Conservation (phyloP, 2,888 invertebrate species). For the Cheilosia impressa region DNA sequence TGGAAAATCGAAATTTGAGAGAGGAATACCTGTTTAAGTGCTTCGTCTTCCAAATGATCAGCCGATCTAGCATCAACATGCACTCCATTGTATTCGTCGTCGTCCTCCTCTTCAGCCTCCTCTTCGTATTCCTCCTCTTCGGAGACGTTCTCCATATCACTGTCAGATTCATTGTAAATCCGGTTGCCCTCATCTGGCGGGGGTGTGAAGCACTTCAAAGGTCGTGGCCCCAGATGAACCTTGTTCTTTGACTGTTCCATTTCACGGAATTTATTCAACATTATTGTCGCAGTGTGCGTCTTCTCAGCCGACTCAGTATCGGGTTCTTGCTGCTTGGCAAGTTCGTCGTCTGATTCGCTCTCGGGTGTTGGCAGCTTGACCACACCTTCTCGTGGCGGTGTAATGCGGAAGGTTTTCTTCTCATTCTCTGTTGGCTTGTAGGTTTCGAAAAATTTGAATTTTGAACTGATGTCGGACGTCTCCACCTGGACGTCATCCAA, state of each 20-base stretch:
- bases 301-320: constrained; percentile 83
- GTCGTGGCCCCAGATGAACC: constrained; percentile 87
- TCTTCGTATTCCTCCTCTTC: constrained; percentile 82
- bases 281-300: constrained; percentile 91
- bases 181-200: constrained; percentile 88
- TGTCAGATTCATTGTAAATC: constrained; percentile 81
- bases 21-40: constrained; percentile 85
- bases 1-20: neutral
- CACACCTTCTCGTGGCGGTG: constrained; percentile 93
- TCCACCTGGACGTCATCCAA: constrained; percentile 91
- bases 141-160: constrained; percentile 82
- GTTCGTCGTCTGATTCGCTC: constrained; percentile 90
- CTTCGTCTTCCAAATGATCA: constrained; percentile 86
- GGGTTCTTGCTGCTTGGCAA: constrained; percentile 84
- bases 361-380: constrained; percentile 84
- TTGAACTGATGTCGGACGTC: constrained; percentile 92
- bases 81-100: constrained; percentile 83
- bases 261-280: constrained; percentile 94
- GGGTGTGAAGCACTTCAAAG: constrained; percentile 94
- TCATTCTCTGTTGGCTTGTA: constrained; percentile 88
- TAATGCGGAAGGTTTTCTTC: constrained; percentile 91
- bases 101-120: constrained; percentile 83
- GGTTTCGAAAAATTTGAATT: constrained; percentile 96
- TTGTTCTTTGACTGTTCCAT: constrained; percentile 89
- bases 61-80: constrained; percentile 76